Evolutionary conservation across 2,888 invertebrate genomes (phyloP).

Genomic region (Morinoia aosen): DNA sequence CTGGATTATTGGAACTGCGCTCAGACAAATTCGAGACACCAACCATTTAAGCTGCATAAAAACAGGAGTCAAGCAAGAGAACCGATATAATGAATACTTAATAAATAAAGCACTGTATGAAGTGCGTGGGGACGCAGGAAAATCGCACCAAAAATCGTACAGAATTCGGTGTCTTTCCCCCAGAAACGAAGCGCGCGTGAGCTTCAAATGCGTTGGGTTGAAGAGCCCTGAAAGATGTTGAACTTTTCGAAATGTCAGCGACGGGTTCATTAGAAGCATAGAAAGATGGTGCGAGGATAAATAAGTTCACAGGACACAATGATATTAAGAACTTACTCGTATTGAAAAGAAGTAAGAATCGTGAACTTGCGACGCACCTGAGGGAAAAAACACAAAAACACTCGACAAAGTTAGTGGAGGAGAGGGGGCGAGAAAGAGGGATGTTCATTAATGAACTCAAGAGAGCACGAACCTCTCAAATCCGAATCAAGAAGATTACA

Average conservation of each 20-base stretch:
- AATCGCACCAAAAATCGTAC: no score
- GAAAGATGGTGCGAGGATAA: not conserved
- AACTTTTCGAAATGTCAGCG: not conserved
- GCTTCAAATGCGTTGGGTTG: not conserved
- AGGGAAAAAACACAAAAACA: not conserved
- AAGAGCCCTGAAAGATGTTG: not conserved
- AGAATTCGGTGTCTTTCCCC: no score
- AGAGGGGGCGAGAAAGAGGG: not conserved
- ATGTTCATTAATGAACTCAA: not conserved
- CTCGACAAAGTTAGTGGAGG: not conserved
- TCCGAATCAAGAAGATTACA: not conserved
- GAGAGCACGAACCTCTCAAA: not conserved
- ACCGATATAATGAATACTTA: not conserved
- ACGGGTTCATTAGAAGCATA: not conserved
- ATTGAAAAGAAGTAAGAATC: not conserved
- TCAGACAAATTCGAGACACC: not conserved
- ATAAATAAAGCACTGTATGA: not conserved
- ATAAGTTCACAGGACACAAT: not conserved
- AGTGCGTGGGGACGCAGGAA: not conserved
- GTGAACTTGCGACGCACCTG: not conserved
- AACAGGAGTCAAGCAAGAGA: not conserved
- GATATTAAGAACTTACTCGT: not conserved
- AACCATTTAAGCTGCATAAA: not conserved
- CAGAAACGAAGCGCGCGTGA: not conserved
- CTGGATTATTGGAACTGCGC: not conserved